Evolutionary conservation across 1,140 invertebrate species (phyloP).

Genomic region (Drosophila ambigua): DNA sequence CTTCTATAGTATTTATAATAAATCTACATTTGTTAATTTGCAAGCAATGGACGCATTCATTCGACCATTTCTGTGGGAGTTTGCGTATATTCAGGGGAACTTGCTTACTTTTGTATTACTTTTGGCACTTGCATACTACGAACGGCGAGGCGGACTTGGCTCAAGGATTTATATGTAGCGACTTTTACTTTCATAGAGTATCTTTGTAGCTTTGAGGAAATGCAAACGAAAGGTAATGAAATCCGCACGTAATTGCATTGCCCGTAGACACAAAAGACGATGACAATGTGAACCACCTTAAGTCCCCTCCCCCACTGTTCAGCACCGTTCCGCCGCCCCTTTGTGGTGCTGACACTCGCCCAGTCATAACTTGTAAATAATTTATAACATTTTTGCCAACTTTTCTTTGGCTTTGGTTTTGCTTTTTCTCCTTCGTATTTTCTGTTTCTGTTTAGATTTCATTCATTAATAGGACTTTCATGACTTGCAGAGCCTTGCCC

Average conservation of each 20-base stretch:
- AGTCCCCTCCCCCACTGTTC: neutral
- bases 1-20: no score
- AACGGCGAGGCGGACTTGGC: no score
- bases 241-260: conserved; percentile 78
- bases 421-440: conserved; percentile 40
- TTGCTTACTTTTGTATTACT: no score
- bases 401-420: conserved; percentile 56
- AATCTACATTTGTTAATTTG: no score
- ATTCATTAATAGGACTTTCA: conserved; percentile 83
- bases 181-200: neutral
- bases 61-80: no score
- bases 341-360: conserved; percentile 32
- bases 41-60: no score
- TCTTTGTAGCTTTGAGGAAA: conserved; percentile 13
- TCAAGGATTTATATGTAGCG: no score
- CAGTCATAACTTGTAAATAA: conserved; percentile 79
- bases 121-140: no score
- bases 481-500: conserved; percentile 60
- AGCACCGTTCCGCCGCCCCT: neutral
- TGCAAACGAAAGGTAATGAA: conserved; percentile 57
- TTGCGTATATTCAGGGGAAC: no score
- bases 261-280: conserved; percentile 49
- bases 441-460: conserved; percentile 76
- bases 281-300: conserved; percentile 24
- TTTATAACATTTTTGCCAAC: conserved; percentile 76